Base-by-base conservation (phyloP, 2,797 vertebrate species). In the Ctenochaetus hawaiiensis region DNA sequence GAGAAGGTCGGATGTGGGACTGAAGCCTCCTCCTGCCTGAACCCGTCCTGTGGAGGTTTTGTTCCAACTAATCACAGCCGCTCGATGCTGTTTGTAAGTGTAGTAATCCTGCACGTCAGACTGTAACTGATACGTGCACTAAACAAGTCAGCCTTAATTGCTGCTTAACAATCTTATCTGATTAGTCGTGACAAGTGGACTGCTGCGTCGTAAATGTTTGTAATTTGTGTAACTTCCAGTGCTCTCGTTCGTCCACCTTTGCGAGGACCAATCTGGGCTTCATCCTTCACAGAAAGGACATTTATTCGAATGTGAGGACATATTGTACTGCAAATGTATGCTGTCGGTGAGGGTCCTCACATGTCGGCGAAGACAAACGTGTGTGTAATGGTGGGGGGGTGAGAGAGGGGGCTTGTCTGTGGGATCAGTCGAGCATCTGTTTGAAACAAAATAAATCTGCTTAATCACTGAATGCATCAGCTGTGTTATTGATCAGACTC, bases 401-500 rank as follows among this genome's bases (percentile, higher is more conserved):
- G 10, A n/a, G n/a, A n/a, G n/a, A n/a, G 49, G 22, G 41, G 20
- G 43, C 14, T 3, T 3, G 48, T 16, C 41, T 0, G 39, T 52
- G 11, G 51, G 76, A 89, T 92, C 64, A 87, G 60, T 39, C 30
- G 63, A 81, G 67, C 83, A 81, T 89, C 82, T 83, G 77, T 86
- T 86, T 75, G 47, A 82, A 73, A 77, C 26, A 39, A 71, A 75
- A 81, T 60, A 84, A 78, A 78, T 83, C 72, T 65, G 60, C 54
- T 80, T 82, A 57, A 86, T 87, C 73, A 80, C 67, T 56, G 79
- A 80, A 75, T 48, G 65, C 71, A 81, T 85, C 72, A 62, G 71
- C 39, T 67, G 63, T 65, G 74, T 82, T 87, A 70, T 77, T 67
- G 75, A 83, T 81, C 54, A 70, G n/a, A 43, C 41, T 70, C 58